Base-by-base conservation (phyloP, 2,113 vertebrate species). In the Ceyx cyanopectus region DNA sequence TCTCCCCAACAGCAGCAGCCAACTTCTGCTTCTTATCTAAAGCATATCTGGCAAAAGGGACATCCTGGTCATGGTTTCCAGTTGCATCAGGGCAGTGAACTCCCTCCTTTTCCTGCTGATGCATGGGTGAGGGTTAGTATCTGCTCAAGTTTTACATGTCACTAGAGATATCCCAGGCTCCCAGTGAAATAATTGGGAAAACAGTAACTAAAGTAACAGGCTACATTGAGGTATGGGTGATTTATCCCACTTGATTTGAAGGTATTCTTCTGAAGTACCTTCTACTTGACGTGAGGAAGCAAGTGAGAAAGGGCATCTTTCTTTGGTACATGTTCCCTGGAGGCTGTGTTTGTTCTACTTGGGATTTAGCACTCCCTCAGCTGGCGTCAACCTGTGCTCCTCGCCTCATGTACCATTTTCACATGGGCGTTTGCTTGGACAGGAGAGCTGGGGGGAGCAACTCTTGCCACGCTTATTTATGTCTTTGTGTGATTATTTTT, bases 401-500 rank as follows among this genome's bases (percentile, higher is more conserved):
- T 53, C 0, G 1, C 13, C 60, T 61, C 29, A 14, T 2, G 0
- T 43, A 10, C 22, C 2, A 0, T 79, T 83, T 61, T 74, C 72
- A 69, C 12, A 5, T 10, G 41, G 34, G 14, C 29, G 14, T 77
- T 85, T 73, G 15, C 69, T 78, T 30, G 72, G 30, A 21, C 29
- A 26, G 10, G 41, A 58, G 24, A 50, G 27, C 54, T 5, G 1
- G 34, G 8, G 20, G 17, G 6, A 20, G 51, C 45, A 51, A 20
- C 13, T 69, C 0, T 0, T 41, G 29, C n/a, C 6, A 5, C 0
- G 0, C 15, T 81, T 75, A 9, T 20, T 58, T 11, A 5, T 57
- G 57, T 29, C 23, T 85, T 57, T 57, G 24, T 46, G 30, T 43
- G 41, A 57, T n/a, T 14, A 24, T 68, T 58, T 30, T 14, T n/a